Evolutionary conservation across 2,888 invertebrate species (phyloP).

Genomic region (Shargacucullia verbasci): DNA sequence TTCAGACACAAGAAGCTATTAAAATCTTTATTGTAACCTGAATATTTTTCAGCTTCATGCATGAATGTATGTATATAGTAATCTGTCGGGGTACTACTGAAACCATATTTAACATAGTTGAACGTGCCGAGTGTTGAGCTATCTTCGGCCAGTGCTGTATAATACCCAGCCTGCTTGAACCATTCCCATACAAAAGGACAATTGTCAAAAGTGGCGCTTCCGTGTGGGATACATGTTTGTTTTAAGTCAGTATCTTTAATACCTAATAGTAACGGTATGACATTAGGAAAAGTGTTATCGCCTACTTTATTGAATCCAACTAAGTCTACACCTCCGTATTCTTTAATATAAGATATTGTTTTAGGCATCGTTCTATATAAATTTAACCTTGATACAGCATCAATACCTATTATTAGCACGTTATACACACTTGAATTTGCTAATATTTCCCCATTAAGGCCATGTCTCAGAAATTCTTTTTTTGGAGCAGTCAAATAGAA

Average conservation of each 20-base stretch:
- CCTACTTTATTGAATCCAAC: constrained; percentile 97
- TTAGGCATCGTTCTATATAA: constrained; percentile 94
- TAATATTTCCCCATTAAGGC: constrained; percentile 55
- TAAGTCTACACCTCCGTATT: constrained; percentile 92
- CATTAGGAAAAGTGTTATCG: constrained; percentile 97
- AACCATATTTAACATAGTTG: constrained; percentile 93
- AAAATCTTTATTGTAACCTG: constrained; percentile 90
- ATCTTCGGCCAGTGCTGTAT: constrained; percentile 95
- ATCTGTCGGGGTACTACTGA: constrained; percentile 93
- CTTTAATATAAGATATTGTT: constrained; percentile 89
- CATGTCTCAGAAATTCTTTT: constrained; percentile 64
- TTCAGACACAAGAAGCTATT: constrained; percentile 92
- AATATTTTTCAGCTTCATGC: constrained; percentile 90
- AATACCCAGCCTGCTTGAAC: constrained; percentile 91
- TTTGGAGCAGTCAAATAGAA: constrained; percentile 91
- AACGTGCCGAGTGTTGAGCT: constrained; percentile 93
- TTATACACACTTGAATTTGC: constrained; percentile 79
- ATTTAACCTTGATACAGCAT: constrained; percentile 95
- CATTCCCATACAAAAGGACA: constrained; percentile 96
- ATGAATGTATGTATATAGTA: constrained; percentile 94
- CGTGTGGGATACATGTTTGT: constrained; percentile 90
- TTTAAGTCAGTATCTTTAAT: constrained; percentile 90
- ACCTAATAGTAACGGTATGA: constrained; percentile 94
- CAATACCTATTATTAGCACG: constrained; percentile 94
- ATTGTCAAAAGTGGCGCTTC: constrained; percentile 91